These are phyloP conservation scores for Ormyrus rosae DNA, from an alignment of 2,888 invertebrate species.

Conservation along the genomic window DNA sequence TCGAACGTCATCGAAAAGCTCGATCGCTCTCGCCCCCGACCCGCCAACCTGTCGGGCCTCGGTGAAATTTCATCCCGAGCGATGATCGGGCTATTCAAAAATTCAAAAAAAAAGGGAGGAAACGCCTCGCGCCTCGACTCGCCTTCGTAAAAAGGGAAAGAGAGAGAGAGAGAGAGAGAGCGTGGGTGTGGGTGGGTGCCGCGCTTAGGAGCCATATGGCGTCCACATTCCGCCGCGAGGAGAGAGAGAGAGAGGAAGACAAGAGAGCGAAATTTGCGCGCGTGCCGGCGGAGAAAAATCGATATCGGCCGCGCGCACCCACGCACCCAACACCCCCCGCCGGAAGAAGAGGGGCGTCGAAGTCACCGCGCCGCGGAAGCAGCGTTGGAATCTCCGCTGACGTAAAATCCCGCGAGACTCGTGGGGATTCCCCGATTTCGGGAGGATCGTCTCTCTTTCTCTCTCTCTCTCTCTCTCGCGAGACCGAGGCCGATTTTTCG, in stretches of 20 bases:
- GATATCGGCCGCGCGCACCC: conserved; percentile 37
- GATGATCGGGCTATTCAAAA: too few species aligned
- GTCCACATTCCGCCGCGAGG: conserved; percentile 72
- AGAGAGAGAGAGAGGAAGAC: neutral
- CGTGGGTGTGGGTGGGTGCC: conserved; percentile 68
- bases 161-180: neutral
- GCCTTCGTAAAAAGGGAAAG: too few species aligned
- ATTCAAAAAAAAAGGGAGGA: too few species aligned
- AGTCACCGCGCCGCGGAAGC: conserved; percentile 46
- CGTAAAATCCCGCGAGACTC: neutral
- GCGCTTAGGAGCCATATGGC: conserved; percentile 71
- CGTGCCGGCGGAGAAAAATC: conserved; percentile 38
- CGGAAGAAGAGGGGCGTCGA: conserved; percentile 32
- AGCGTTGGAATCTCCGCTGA: conserved; percentile 50
- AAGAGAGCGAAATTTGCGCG: neutral
- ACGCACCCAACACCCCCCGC: neutral
- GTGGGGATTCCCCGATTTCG: neutral
- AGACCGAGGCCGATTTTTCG: too few species aligned
- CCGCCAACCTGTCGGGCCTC: too few species aligned
- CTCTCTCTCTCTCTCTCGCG: too few species aligned
- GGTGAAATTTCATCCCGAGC: too few species aligned
- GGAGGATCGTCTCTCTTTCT: too few species aligned
- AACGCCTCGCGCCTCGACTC: too few species aligned
- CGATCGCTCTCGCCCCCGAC: too few species aligned
- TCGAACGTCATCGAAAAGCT: too few species aligned